phyloP scores from a whole-genome alignment of 2,888 invertebrate species.

The Drosophila histrio region DNA sequence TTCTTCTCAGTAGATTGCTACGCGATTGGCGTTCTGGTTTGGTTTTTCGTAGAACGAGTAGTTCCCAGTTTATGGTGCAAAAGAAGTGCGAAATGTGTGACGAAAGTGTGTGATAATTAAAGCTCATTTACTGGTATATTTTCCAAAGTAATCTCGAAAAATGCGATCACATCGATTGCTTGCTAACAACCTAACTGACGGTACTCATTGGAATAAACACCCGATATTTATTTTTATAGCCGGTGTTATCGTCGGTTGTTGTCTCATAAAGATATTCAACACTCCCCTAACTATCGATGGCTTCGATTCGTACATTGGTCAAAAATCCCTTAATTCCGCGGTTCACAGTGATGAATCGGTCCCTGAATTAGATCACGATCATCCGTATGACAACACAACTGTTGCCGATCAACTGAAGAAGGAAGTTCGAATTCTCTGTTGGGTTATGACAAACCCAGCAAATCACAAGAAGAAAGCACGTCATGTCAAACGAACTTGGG shows the following conservation, averaged over 20 bases:
- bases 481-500: constrained; percentile 98
- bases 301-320: constrained; percentile 1
- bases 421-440: constrained; percentile 94
- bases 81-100: neutral
- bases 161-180: constrained; percentile 16
- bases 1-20: neutral
- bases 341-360: neutral
- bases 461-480: constrained; percentile 94
- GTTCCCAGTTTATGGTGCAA: neutral
- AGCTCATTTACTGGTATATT: neutral
- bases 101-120: neutral
- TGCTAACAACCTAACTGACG: neutral
- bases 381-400: constrained; percentile 86
- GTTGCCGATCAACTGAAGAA: constrained; percentile 89
- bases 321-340: neutral
- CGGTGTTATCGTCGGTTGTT: constrained; percentile 16
- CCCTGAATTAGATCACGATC: constrained; percentile 21
- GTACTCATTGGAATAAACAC: constrained; percentile 14
- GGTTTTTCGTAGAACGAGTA: neutral
- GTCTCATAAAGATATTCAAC: constrained; percentile 21
- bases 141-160: neutral
- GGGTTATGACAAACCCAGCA: constrained; percentile 96
- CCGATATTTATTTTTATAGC: constrained; percentile 14
- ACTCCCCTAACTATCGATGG: constrained; percentile 8
- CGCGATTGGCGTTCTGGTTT: neutral